phyloP scores from a whole-genome alignment of 2,113 vertebrate genomes.

The Megaleporinus macrocephalus region DNA sequence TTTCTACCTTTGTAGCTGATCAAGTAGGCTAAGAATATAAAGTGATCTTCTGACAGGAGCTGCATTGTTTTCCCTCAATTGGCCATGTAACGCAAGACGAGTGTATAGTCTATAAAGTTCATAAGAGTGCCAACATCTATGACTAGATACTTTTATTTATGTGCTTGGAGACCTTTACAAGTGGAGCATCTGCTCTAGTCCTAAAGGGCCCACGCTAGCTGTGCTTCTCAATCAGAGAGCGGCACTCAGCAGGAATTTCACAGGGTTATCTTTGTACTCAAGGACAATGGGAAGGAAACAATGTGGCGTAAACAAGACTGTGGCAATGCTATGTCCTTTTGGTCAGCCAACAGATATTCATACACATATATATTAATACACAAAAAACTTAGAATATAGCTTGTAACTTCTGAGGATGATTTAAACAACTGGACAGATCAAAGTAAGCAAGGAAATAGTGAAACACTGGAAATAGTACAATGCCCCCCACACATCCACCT shows the following conservation, averaged over 20 bases:
- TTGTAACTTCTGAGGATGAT: background rate
- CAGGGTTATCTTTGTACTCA: conserved; percentile 67
- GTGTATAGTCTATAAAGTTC: conserved; percentile 13
- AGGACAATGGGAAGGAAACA: conserved; percentile 54
- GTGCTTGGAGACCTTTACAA: conserved; percentile 40
- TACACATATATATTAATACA: background rate
- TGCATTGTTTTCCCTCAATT: conserved; percentile 14
- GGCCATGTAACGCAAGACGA: conserved; percentile 19
- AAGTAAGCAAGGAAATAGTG: background rate
- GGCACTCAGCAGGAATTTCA: conserved; percentile 59
- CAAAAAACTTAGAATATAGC: background rate
- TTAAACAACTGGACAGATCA: background rate
- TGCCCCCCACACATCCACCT: background rate
- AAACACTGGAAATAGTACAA: background rate
- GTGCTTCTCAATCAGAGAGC: conserved; percentile 47
- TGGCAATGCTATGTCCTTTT: conserved; percentile 9
- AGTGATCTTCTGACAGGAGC: background rate
- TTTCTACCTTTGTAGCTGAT: background rate
- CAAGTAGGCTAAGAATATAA: conserved; percentile 7
- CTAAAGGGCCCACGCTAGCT: conserved; percentile 37
- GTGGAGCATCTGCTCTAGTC: conserved; percentile 33
- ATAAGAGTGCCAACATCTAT: conserved; percentile 29
- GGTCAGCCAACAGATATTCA: background rate
- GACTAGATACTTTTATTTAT: conserved; percentile 49
- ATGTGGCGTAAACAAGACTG: conserved; percentile 8